Evolutionary conservation across 2,113 vertebrate species (phyloP).

Genomic region (Pollachius pollachius): DNA sequence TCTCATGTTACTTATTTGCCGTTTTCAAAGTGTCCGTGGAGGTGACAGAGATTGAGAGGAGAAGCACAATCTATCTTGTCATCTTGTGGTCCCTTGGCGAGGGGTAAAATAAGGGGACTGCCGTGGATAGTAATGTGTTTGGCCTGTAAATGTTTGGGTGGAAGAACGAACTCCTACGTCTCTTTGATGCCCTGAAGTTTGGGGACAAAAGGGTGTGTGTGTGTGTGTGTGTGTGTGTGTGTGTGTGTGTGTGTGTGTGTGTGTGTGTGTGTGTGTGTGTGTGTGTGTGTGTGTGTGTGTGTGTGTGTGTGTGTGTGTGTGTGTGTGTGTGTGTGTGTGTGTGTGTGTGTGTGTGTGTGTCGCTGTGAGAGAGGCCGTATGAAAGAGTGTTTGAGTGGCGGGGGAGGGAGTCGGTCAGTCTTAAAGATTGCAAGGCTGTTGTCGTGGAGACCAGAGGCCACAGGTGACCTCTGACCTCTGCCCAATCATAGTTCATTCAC

Average conservation of each 20-base stretch:
- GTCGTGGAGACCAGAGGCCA: slow-evolving; percentile 74
- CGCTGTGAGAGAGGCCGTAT: slow-evolving; percentile 11
- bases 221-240: not conserved
- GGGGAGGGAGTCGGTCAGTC: slow-evolving; percentile 22
- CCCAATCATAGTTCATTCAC: slow-evolving; percentile 41
- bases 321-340: not conserved
- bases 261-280: slow-evolving; percentile 13
- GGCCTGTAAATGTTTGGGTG: slow-evolving; percentile 55
- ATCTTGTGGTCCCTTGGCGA: slow-evolving; percentile 1
- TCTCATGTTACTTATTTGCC: no score
- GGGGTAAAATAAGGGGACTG: not conserved
- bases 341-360: slow-evolving; percentile 23
- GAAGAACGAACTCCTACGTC: slow-evolving; percentile 34
- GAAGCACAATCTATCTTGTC: not conserved
- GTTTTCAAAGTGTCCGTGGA: no score
- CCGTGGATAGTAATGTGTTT: slow-evolving; percentile 34
- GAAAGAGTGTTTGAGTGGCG: not conserved
- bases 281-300: not conserved
- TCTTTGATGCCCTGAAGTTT: slow-evolving; percentile 49
- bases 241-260: slow-evolving; percentile 9
- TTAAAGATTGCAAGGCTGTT: slow-evolving; percentile 62
- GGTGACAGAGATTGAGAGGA: no score
- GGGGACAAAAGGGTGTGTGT: slow-evolving; percentile 59
- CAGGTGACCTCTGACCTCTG: slow-evolving; percentile 67
- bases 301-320: slow-evolving; percentile 1